Base-by-base conservation (phyloP, 2,797 vertebrate species). In the Pangasius djambal region DNA sequence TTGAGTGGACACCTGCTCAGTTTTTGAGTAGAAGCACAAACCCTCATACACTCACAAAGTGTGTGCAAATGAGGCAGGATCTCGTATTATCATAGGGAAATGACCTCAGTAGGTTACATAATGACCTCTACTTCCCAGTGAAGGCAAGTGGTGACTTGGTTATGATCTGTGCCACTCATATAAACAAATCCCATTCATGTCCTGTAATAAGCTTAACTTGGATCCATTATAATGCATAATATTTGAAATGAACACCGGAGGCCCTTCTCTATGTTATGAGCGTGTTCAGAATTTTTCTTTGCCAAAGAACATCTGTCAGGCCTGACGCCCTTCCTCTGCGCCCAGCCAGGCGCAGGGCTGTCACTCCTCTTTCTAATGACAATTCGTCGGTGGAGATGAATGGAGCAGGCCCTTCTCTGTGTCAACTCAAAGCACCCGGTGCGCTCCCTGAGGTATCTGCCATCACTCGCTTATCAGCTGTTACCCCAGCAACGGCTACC, bases 401-500 rank as follows among this genome's bases (percentile, higher is more conserved):
- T 87, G 85, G 72, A 81, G 77, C 89, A 59, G 85, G 63, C 75
- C 88, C 55, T 77, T 87, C 88, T 87, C 70, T 40, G 72, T 88
- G 88, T 90, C 87, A 88, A 87, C 88, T 87, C 86, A 88, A 86
- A 83, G 85, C 86, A 87, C 87, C 89, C 86, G 37, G 87, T 88
- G 59, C 81, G n/a, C 61, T 93, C 93, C 91, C 92, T 3, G 75
- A 92, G 90, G 93, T 88, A 89, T 92, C 86, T 74, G 89, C 91
- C 93, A 92, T 94, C 91, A 82, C 91, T 90, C 91, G 92, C 94
- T 94, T 90, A 89, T 65, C 28, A 91, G 84, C 88, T 72, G 93
- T 95, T 94, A 93, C 93, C 93, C 91, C 88, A 91, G 93, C 93
- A 94, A 94, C 94, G 87, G 59, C 88, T 79, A 89, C 91, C 93